Evolutionary conservation across 2,113 vertebrate species (phyloP), one percentile per base, ranked within the genome.

Genomic region (Enhydra lutris): DNA sequence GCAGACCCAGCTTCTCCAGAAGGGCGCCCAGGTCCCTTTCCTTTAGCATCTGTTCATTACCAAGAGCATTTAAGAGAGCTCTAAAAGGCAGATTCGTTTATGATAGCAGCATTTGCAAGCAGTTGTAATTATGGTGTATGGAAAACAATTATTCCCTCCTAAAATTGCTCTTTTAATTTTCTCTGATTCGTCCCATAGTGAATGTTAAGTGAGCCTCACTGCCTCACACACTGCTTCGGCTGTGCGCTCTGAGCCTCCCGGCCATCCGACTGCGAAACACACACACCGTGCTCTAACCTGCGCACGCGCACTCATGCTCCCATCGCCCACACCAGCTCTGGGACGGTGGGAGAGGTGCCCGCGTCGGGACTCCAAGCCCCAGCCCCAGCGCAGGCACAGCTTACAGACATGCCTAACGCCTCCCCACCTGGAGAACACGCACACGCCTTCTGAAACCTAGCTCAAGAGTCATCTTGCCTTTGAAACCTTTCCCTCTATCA

Each of bases 101-200:
- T 94, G 95, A 97, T 61, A 69, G 93, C 87, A 90, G 97, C 94
- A 86, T 98, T 98, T 97, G 97, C 97, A 97, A 97, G 97, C 97
- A 96, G 92, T 90, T 97, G 97, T 98, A 98, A 97, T 98, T 98
- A 98, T 96, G 89, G 95, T 85, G 95, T 97, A 93, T 93, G 94
- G 96, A 98, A 98, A 98, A 97, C 97, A 98, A 98, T 98, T 97
- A 98, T 96, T 97, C 96, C 74, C 92, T 97, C 86, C 92, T 97
- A 98, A 98, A 98, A 98, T 45, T 91, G 93, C 89, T 95, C 95
- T 98, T 98, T 98, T 98, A 97, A 98, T 97, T 98, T 97, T 94
- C 92, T 82, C 97, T 97, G 91, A 96, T 97, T 97, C 95, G 94
- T 97, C 97, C 97, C 96, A 14, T 18, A 91, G 92, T 94, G 95